Evolutionary conservation across 2,113 vertebrate genomes (phyloP), one percentile per base, ranked within the genome.

Genomic region (Poecilia latipinna): DNA sequence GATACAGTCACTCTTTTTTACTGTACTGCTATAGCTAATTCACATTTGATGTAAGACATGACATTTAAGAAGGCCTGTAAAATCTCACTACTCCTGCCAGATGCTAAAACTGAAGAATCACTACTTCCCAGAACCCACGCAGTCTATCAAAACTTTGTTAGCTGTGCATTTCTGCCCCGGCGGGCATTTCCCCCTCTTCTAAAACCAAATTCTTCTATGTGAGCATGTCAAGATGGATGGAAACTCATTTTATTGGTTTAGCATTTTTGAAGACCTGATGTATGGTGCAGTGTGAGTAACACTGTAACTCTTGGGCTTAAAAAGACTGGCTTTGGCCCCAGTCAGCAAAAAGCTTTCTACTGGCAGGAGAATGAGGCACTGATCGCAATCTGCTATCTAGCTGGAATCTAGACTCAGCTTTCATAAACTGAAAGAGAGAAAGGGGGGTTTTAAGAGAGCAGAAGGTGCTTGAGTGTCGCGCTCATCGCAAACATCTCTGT

Each of bases 291-390:
- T 80, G 91, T 93, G 90, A 93, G 90, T 92, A 89, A 94, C 91
- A 85, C 78, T 80, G 77, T 90, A 84, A 90, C 83, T 90, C 81
- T n/a, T 63, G 89, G 77, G 61, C 85, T 86, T 75, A 85, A 77
- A 71, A 94, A 92, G 91, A 93, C 94, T 97, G 96, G 96, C 96
- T 93, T 87, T 69, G 67, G 80, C 83, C 88, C 93, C 92, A 90
- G 83, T 91, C 91, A 92, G 92, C 90, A 90, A 90, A 94, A 92
- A 94, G 91, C 91, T 93, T 94, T 92, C 93, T 92, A 82, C 89
- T 95, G 92, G 89, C 91, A 93, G 82, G 82, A 88, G 87, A 91
- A 80, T 66, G 84, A 91, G 74, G 82, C 83, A 87, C 92, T 74
- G 91, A 92, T 88, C 85, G 70, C 86, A 93, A 94, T 89, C 91